Base-by-base conservation (phyloP, 37 sponge, comb jelly and placozoan genomes). In the Bolinopsis microptera region DNA sequence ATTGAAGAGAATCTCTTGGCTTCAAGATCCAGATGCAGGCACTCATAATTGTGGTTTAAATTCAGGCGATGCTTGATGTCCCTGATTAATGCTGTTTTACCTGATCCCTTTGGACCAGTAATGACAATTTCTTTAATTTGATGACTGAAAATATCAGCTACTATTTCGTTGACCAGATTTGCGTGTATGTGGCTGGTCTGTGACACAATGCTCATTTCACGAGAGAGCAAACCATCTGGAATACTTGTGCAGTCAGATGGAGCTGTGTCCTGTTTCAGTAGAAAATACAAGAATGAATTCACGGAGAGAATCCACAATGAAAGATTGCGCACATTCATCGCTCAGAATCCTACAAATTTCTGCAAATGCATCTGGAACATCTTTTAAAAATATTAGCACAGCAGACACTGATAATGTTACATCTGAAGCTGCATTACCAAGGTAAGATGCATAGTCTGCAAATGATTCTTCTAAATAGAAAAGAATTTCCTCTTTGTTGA, bases 251-350 rank as follows among this genome's bases (percentile, higher is more conserved):
- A 34, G 9, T 77, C 80, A 21, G 80, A 77, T 33, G 80, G 80
- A 35, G 80, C 90, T 21, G 90, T 86, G 26, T 86, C 90, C n/a
- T n/a, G 30, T 41, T 86, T 86, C 90, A 41, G 61, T 86, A 77
- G 80, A 27, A 77, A 32, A 18, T 0, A 24, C 36, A 26, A 2
- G 0, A 38, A 86, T 27, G 27, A 23, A 25, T 1, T 38, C 26
- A 39, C 1, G 34, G 0, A 86, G 90, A n/a, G 61, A 23, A 24
- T 39, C 31, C 9, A 41, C 90, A 41, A 86, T 86, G 22, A 41
- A 86, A 39, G 41, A 8, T 25, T 86, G 90, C 8, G 40, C 22
- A 41, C 90, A 86, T 24, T 86, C 90, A 35, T 39, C 61, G 22
- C 33, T 32, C 18, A 86, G 35, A n/a, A 41, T 41, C 9, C 39